Evolutionary conservation across 2,888 invertebrate genomes (phyloP).

Genomic region (Agrypnus murinus): DNA sequence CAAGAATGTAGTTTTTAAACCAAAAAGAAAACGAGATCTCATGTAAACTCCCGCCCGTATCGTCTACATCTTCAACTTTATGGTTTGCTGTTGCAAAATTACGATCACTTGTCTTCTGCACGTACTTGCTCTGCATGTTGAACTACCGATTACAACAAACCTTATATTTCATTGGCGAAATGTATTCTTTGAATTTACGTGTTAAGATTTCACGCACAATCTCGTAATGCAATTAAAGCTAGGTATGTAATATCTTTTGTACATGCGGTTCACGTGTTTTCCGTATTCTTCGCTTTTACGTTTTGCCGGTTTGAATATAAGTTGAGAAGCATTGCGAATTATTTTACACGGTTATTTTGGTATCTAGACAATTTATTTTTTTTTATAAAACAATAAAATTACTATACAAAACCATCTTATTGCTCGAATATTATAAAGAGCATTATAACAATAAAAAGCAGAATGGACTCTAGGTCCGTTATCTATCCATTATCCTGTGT

Average conservation of each 20-base stretch:
- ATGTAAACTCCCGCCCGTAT: neutral
- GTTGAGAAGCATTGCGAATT: no score
- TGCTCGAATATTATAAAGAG: no score
- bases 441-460: no score
- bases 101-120: constrained; percentile 12
- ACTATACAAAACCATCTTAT: no score
- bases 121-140: constrained; percentile 19
- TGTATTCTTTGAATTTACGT: constrained; percentile 29
- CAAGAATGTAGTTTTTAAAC: constrained; percentile 11
- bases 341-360: no score
- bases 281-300: neutral
- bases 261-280: neutral
- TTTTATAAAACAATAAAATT: no score
- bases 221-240: neutral
- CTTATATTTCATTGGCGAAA: constrained; percentile 17
- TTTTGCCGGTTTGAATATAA: no score
- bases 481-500: no score
- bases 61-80: constrained; percentile 18
- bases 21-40: neutral
- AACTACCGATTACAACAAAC: constrained; percentile 7
- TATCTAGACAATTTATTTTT: no score
- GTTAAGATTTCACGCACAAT: constrained; percentile 4
- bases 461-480: no score
- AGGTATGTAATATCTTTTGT: neutral
- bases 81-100: constrained; percentile 16